Percentiles rank a stretch among this genome's conserved stretches.
These are phyloP conservation scores for Lagorchestes hirsutus DNA, from an alignment of 2,797 vertebrate genomes.

Conservation along the genomic window DNA sequence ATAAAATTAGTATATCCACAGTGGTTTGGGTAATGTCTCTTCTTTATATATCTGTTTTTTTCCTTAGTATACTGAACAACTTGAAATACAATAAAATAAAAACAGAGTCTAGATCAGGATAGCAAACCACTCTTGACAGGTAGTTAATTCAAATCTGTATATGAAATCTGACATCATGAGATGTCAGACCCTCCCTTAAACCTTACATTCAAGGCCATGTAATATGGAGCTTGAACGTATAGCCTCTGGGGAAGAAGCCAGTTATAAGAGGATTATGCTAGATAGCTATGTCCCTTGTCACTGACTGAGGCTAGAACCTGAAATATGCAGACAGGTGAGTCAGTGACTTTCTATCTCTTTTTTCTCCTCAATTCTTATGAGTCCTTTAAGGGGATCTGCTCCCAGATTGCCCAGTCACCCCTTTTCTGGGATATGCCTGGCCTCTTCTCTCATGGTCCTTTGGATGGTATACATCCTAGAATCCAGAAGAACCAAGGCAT, in stretches of 20 bases:
- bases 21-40: background rate
- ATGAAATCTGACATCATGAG: background rate
- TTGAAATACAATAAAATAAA: constrained; percentile 49
- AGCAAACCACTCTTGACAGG: background rate
- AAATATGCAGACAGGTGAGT: background rate
- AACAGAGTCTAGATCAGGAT: background rate
- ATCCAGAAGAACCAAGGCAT: background rate
- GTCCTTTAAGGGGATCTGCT: background rate
- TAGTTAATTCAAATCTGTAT: constrained; percentile 27
- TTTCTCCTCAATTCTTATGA: background rate
- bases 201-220: constrained; percentile 7
- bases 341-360: background rate
- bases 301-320: background rate
- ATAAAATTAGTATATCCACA: constrained; percentile 31
- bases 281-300: background rate
- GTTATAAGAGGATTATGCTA: background rate
- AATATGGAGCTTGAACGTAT: background rate
- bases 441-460: background rate
- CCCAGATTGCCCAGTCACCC: background rate
- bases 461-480: background rate
- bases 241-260: background rate
- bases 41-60: background rate
- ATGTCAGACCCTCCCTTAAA: constrained; percentile 2
- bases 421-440: background rate
- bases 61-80: constrained; percentile 25